Conservation (phyloP, 2,888 invertebrate species). For the Meiosimyza platycephala region DNA sequence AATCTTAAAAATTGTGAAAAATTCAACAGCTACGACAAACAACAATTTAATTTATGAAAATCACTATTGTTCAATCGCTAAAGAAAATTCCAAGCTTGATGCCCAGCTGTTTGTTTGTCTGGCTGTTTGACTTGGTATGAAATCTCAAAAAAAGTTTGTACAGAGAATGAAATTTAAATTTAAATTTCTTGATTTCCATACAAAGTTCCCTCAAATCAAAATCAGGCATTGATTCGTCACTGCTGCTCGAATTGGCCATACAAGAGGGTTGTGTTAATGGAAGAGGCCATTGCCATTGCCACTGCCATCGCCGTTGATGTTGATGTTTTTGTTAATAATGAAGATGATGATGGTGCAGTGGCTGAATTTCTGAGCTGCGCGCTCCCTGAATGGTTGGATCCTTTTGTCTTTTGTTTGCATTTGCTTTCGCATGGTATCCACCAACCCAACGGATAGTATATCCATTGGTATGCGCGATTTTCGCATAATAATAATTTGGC, state of each 20-base stretch:
- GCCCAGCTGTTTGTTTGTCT: neutral
- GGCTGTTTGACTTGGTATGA: neutral
- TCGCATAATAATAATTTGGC: slow-evolving; percentile 65
- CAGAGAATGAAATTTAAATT: slow-evolving; percentile 61
- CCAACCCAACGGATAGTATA: neutral
- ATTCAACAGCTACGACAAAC: slow-evolving; percentile 49
- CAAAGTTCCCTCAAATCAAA: slow-evolving; percentile 45
- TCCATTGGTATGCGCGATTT: slow-evolving; percentile 39
- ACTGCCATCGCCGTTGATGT: neutral
- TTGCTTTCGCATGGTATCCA: slow-evolving; percentile 14
- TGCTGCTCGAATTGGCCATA: neutral
- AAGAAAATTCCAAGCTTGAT: slow-evolving; percentile 18
- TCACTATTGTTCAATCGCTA: slow-evolving; percentile 42
- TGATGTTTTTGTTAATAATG: neutral
- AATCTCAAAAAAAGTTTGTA: slow-evolving; percentile 49
- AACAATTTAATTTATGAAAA: slow-evolving; percentile 61
- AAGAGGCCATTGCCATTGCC: neutral
- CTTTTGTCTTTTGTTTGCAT: slow-evolving; percentile 45
- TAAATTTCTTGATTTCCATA: slow-evolving; percentile 54
- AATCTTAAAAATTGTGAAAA: neutral
- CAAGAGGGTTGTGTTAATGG: neutral
- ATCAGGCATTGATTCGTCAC: slow-evolving; percentile 6
- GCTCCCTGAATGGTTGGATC: slow-evolving; percentile 45
- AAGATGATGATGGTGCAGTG: slow-evolving; percentile 15
- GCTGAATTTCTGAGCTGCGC: neutral